These are phyloP conservation scores for Apis cerana DNA, from an alignment of 1,140 invertebrate species.

Conservation along the genomic window DNA sequence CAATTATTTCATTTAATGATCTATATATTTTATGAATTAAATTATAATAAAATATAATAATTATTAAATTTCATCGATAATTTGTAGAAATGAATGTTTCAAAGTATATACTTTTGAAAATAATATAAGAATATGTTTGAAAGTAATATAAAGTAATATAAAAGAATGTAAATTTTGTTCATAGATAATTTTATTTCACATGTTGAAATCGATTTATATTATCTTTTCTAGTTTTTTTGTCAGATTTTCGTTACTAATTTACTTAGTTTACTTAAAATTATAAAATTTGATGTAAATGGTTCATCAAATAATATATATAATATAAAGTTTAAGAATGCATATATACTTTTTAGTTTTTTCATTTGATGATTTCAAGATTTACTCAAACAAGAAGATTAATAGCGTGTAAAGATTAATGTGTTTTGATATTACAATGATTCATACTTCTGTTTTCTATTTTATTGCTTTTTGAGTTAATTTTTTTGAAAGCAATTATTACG, in stretches of 20 bases:
- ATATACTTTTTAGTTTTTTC: conserved; percentile 24
- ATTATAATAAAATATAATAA: too few species aligned
- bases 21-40: too few species aligned
- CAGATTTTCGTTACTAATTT: conserved; percentile 25
- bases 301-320: conserved; percentile 21
- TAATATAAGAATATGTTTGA: too few species aligned
- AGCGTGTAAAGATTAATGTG: neutral
- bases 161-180: neutral
- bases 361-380: neutral
- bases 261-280: conserved; percentile 12
- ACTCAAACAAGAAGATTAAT: neutral
- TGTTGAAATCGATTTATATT: neutral
- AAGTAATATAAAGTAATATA: too few species aligned
- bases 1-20: too few species aligned
- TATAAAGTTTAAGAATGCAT: neutral
- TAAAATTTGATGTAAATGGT: neutral
- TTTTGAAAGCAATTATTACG: neutral
- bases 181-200: neutral
- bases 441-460: neutral
- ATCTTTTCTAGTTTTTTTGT: neutral
- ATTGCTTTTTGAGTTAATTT: neutral
- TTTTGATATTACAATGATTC: neutral
- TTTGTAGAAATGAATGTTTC: neutral
- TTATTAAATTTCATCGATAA: too few species aligned
- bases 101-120: too few species aligned